phyloP scores from a whole-genome alignment of 2,113 vertebrate species.

The Oncorhynchus clarkii region DNA sequence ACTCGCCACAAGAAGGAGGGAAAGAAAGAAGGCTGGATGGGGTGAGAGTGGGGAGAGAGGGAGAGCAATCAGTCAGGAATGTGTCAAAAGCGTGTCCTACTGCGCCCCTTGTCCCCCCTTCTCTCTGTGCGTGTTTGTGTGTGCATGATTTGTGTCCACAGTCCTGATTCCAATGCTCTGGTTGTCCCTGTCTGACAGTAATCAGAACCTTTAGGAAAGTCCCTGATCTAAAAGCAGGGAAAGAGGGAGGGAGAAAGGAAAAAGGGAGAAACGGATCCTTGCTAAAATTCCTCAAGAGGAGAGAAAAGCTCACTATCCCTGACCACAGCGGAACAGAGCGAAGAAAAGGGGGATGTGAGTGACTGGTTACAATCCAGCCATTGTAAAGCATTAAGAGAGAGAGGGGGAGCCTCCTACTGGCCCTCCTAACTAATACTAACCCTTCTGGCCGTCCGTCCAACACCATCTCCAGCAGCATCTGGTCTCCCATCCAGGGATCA shows the following conservation, averaged over 20 bases:
- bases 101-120: conserved; percentile 46
- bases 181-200: conserved; percentile 66
- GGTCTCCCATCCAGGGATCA: no score
- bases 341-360: background rate
- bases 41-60: conserved; percentile 48
- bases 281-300: background rate
- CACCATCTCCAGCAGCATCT: no score
- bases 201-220: conserved; percentile 72
- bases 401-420: background rate
- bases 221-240: conserved; percentile 62
- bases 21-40: conserved; percentile 47
- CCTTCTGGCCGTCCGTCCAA: no score
- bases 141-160: conserved; percentile 19
- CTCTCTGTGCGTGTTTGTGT: conserved; percentile 14
- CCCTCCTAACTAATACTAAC: no score
- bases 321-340: background rate
- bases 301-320: background rate
- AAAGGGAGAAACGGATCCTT: background rate
- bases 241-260: background rate
- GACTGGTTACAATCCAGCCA: background rate
- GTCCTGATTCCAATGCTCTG: conserved; percentile 42
- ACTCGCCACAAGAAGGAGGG: conserved; percentile 64
- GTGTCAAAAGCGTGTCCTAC: conserved; percentile 70
- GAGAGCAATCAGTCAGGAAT: background rate
- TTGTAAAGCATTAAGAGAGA: background rate